Percentiles rank a stretch among this genome's conserved stretches.
Evolutionary conservation across 2,888 invertebrate species (phyloP).

Genomic region (Dryomyza anilis): DNA sequence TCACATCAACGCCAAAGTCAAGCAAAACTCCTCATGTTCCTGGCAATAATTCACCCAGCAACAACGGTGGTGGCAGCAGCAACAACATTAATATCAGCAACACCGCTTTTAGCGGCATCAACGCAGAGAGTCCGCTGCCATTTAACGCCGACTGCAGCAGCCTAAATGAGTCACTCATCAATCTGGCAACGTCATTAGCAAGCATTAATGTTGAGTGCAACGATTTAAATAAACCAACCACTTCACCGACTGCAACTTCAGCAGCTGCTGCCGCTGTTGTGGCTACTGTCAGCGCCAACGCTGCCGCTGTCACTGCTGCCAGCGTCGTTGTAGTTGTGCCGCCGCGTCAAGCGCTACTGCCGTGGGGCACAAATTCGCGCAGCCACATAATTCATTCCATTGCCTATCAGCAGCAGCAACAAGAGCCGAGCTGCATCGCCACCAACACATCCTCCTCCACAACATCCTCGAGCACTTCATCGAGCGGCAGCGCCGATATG

Average conservation of each 20-base stretch:
- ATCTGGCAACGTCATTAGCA: not conserved
- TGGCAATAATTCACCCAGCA: slow-evolving; percentile 45
- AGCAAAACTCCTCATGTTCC: slow-evolving; percentile 31
- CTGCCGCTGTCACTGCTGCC: slow-evolving; percentile 14
- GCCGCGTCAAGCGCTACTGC: slow-evolving; percentile 70
- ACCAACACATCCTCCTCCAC: no score
- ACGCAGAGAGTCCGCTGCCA: slow-evolving; percentile 34
- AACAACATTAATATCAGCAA: slow-evolving; percentile 29
- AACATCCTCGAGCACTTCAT: slow-evolving; percentile 11
- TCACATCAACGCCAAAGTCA: slow-evolving; percentile 50
- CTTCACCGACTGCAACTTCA: slow-evolving; percentile 2
- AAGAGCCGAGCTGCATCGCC: no score
- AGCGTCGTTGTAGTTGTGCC: slow-evolving; percentile 49
- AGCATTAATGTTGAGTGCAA: no score
- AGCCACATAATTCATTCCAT: slow-evolving; percentile 58
- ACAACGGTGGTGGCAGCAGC: slow-evolving; percentile 36
- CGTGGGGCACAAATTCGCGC: slow-evolving; percentile 74
- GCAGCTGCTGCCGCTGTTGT: slow-evolving; percentile 18
- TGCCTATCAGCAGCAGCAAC: slow-evolving; percentile 45
- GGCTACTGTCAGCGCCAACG: slow-evolving; percentile 33
- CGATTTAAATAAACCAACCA: slow-evolving; percentile 2
- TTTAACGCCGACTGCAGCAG: slow-evolving; percentile 35
- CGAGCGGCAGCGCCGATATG: slow-evolving; percentile 55
- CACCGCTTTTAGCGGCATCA: slow-evolving; percentile 15
- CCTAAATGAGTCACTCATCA: slow-evolving; percentile 34